Conservation (phyloP, 2,797 vertebrate species). For the Capromys pilorides region DNA sequence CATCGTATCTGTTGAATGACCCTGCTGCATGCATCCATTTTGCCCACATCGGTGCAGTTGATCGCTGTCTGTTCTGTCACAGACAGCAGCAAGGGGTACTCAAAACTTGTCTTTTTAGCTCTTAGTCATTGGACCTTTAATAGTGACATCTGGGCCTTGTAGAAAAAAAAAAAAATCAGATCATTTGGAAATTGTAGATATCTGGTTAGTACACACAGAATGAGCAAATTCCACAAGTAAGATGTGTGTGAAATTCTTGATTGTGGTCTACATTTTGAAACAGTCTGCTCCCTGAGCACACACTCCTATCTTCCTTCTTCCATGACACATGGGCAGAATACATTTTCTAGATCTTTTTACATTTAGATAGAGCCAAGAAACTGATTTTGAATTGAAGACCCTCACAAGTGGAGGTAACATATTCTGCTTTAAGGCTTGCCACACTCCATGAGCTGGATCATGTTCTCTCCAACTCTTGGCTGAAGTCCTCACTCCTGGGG, state of each 20-base stretch:
- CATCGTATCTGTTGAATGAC: neutral
- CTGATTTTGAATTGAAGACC: neutral
- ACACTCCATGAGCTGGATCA: neutral
- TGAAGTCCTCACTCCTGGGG: neutral
- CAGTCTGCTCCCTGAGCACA: neutral
- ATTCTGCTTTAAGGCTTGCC: neutral
- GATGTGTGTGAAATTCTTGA: neutral
- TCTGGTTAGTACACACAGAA: neutral
- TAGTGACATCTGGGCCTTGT: neutral
- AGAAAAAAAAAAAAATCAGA: neutral
- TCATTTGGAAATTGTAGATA: neutral
- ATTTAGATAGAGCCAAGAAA: neutral
- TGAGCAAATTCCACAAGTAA: neutral
- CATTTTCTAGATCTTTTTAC: conserved; percentile 7
- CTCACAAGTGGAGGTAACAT: neutral
- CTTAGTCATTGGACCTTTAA: neutral
- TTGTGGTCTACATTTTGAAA: neutral
- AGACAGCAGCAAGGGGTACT: neutral
- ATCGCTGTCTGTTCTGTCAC: neutral
- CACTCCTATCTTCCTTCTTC: neutral
- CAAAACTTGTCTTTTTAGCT: neutral
- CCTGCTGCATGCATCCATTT: neutral
- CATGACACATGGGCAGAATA: neutral
- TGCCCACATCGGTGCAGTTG: neutral
- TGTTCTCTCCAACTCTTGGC: neutral